Evolutionary conservation across 2,888 invertebrate genomes (phyloP).

Genomic region (Cantharis lateralis): DNA sequence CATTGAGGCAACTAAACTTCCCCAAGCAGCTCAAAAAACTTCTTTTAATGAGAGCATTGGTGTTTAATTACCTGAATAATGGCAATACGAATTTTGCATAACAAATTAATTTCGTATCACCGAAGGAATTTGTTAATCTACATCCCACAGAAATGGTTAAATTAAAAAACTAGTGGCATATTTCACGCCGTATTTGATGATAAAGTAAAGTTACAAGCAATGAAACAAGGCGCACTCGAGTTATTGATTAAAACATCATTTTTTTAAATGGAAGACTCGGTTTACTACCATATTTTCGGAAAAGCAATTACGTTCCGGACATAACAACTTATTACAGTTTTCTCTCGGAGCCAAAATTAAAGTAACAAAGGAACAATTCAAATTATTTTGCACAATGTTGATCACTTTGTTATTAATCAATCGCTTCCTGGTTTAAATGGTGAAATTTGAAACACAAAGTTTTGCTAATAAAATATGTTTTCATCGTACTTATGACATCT

Average conservation of each 20-base stretch:
- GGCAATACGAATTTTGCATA: no score
- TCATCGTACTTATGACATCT: no score
- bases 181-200: not conserved
- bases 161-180: not conserved
- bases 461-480: no score
- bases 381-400: no score
- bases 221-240: not conserved
- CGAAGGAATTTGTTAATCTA: not conserved
- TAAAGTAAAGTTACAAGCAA: not conserved
- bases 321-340: not conserved
- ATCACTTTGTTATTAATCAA: no score
- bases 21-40: no score
- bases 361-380: no score
- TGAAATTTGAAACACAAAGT: no score
- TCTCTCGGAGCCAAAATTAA: not conserved
- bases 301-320: not conserved
- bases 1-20: no score
- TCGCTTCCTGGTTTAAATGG: no score
- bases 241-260: not conserved
- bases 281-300: not conserved
- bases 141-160: not conserved
- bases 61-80: no score
- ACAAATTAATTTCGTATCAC: not conserved
- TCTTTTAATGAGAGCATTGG: no score
- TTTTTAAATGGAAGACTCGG: not conserved